A percentile compares a stretch with the other conserved stretches of the same genome.
phyloP scores from a whole-genome alignment of 1,140 invertebrate species.

The Musca vetustissima region DNA sequence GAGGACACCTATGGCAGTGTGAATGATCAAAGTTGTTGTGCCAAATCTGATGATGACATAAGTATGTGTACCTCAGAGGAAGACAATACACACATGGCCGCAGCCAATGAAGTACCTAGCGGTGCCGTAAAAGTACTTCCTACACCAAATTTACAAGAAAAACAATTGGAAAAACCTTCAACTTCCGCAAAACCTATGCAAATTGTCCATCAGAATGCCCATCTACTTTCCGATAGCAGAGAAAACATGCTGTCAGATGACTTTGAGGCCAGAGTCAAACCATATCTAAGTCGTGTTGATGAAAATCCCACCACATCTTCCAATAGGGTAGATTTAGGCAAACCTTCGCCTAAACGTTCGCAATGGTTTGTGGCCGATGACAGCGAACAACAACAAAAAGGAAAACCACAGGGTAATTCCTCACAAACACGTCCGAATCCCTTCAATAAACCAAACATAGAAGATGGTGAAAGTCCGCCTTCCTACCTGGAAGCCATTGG shows the following conservation, averaged over 20 bases:
- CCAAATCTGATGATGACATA: conserved; percentile 41
- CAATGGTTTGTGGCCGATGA: conserved; percentile 47
- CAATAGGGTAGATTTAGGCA: conserved; percentile 35
- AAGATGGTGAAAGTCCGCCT: conserved; percentile 48
- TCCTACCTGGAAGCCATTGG: conserved; percentile 50
- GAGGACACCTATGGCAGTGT: conserved; percentile 52
- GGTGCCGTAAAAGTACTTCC: conserved; percentile 20
- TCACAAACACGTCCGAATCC: conserved; percentile 18
- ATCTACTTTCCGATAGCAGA: conserved; percentile 44
- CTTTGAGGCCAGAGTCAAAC: conserved; percentile 33
- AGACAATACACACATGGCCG: conserved; percentile 35
- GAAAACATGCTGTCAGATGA: conserved; percentile 41
- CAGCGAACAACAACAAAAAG: conserved; percentile 14
- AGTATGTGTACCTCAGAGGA: conserved; percentile 52
- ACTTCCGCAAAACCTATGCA: conserved; percentile 28
- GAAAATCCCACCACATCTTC: conserved; percentile 29
- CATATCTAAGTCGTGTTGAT: conserved; percentile 37
- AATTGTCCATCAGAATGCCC: conserved; percentile 52
- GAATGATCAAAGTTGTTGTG: conserved; percentile 27
- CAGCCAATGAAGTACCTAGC: neutral
- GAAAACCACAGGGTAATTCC: conserved; percentile 1
- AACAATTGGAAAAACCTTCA: neutral
- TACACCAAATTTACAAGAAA: conserved; percentile 5
- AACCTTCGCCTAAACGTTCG: conserved; percentile 36
- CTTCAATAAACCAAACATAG: conserved; percentile 34